Evolutionary conservation across 1,140 invertebrate species (phyloP), one percentile per base, ranked within the genome.

Genomic region (Arctopsyche grandis): DNA sequence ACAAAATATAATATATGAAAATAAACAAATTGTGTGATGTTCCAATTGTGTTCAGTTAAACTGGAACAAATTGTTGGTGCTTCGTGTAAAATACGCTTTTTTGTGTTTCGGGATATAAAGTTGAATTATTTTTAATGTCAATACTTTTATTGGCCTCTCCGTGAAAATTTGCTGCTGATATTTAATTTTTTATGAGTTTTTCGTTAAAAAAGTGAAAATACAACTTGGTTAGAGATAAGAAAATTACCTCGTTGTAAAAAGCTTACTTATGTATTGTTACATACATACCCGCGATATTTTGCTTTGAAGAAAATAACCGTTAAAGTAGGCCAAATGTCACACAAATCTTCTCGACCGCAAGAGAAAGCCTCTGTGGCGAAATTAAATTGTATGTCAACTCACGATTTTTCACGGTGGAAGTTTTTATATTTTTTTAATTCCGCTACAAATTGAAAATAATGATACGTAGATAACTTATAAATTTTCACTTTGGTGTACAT

Each of bases 241-340:
- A 60, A 60, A 60, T 60, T 60, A 16, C 56, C 56, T 60, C 16
- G 12, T 9, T 19, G 9, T 5, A 19, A 16, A 19, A 5, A 10
- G 21, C 9, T 19, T 16, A 60, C 56, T n/a, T n/a, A n/a, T n/a
- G n/a, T n/a, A n/a, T n/a, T n/a, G 21, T 60, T 60, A 60, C 19
- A 19, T 19, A 60, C 56, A 60, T 16, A 60, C 19, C 14, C 16
- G 7, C 19, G 0, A 60, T 1, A 9, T 5, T 60, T 60, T 60
- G 9, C 56, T 60, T 60, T 16, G 7, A n/a, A 9, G 56, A 60
- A 60, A 60, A 60, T 21, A 16, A 1, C 56, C 16, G 16, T 19
- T 16, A 21, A 60, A 60, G 56, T 60, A 73, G 69, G 69, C 69
- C 69, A 43, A 44, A 29, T n/a, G 69, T 48, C 29, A 46, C 69